These are phyloP conservation scores for Antrozous pallidus DNA, from an alignment of 2,797 vertebrate genomes.

Conservation along the genomic window DNA sequence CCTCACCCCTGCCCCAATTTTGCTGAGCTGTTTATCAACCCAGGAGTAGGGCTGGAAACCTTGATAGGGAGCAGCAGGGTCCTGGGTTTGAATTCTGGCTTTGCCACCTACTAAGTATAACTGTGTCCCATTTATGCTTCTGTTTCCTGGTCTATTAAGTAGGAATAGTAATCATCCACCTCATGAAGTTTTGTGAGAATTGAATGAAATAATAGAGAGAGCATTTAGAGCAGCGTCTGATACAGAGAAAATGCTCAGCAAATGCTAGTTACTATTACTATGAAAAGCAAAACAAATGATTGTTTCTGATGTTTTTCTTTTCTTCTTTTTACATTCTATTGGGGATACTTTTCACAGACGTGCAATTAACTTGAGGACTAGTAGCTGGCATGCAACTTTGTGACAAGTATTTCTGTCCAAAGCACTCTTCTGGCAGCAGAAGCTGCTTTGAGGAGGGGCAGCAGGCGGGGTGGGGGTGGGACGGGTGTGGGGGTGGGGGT, in stretches of 20 bases:
- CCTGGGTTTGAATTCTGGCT: background rate
- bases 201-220: background rate
- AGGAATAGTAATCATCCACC: background rate
- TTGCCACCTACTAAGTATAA: background rate
- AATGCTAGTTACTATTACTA: background rate
- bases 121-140: background rate
- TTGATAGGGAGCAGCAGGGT: background rate
- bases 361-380: background rate
- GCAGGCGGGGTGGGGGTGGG: no score
- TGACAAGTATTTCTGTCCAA: background rate
- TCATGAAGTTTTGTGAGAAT: background rate
- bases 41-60: background rate
- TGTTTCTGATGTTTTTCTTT: background rate
- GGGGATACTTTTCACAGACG: background rate
- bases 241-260: background rate
- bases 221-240: background rate
- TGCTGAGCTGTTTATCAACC: background rate
- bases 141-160: background rate
- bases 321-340: background rate
- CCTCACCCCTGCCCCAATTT: accelerated
- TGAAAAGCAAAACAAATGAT: background rate
- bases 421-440: background rate
- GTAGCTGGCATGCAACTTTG: background rate
- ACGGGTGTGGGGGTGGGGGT: background rate
- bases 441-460: background rate